Evolutionary conservation across 30 jellyfish, hydroid and myxozoan species (phyloP), one percentile per base, ranked within the genome.

Genomic region (Cassiopea andromeda): DNA sequence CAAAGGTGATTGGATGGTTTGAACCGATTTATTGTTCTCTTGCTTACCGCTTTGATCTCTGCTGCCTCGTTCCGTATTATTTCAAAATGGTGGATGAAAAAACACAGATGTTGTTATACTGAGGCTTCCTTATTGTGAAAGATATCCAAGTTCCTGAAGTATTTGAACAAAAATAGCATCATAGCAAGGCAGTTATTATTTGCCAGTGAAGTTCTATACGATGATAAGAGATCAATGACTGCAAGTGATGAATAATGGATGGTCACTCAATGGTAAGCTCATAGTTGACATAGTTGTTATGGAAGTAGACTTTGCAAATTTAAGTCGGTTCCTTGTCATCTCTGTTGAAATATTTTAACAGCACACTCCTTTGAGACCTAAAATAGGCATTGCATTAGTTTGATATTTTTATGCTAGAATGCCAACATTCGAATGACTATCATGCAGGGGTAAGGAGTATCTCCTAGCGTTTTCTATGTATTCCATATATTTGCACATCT

Each of bases 31-130:
- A 7, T 85, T 85, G 93, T 85, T 60, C 75, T 45, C 81, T 70
- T 85, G 48, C 74, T 85, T 85, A 67, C 93, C 93, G 87, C 87
- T 87, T 58, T 73, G 44, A 70, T 3, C 46, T 64, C 79, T 13
- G 48, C 90, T 54, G 76, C 76, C 87, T 49, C 87, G 76, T 78
- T 78, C 54, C 58, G 71, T 78, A 43, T 78, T 50, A 15, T 49
- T 68, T 19, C 43, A 82, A 82, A 70, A 82, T 82, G 90, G 90
- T 68, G 81, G 90, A 48, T 7, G 15, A 45, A 75, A 75, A 19
- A 49, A 7, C 38, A 58, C 64, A 64, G 73, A 64, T 9, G 73
- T 14, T 64, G 15, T 9, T 64, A 14, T 27, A 27, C 38, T 27
- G 68, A 58, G 8, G 14, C 14, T 58, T 58, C 13, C 68, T 14